phyloP scores from a whole-genome alignment of 35 echinoderm and acorn worm genomes.

The Heliocidaris erythrogramma region DNA sequence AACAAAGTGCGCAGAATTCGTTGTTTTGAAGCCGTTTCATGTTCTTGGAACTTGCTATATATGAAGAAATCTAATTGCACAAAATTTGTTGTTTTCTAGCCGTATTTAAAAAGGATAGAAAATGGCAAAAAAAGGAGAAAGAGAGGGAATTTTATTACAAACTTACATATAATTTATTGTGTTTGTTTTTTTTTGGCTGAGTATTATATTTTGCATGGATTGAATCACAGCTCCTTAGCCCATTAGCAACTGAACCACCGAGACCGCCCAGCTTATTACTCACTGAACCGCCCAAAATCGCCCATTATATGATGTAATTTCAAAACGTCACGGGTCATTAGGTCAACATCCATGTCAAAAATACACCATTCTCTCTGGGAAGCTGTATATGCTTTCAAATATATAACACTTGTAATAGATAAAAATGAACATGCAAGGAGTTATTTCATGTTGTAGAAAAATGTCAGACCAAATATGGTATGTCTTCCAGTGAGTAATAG shows the following conservation, averaged over 20 bases:
- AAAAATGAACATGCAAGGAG: neutral
- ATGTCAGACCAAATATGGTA: neutral
- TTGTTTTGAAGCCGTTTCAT: no score
- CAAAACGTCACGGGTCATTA: no score
- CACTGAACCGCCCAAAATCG: neutral
- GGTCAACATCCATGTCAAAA: no score
- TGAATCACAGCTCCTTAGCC: neutral
- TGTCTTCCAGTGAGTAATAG: neutral
- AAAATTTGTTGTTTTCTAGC: constrained; percentile 14
- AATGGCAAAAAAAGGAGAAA: neutral
- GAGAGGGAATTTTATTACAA: neutral
- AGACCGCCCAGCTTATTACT: neutral
- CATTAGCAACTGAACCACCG: neutral
- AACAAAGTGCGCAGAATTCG: no score
- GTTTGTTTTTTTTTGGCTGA: neutral
- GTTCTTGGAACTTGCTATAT: no score
- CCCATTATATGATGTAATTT: neutral
- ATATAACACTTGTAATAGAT: neutral
- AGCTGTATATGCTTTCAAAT: no score
- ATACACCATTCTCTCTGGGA: no score
- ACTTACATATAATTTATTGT: neutral
- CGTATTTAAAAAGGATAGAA: neutral
- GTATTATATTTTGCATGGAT: neutral
- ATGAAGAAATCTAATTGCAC: no score
- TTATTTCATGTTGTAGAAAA: neutral